Evolutionary conservation across 2,797 vertebrate species (phyloP).

Genomic region (Taenioides sp.): DNA sequence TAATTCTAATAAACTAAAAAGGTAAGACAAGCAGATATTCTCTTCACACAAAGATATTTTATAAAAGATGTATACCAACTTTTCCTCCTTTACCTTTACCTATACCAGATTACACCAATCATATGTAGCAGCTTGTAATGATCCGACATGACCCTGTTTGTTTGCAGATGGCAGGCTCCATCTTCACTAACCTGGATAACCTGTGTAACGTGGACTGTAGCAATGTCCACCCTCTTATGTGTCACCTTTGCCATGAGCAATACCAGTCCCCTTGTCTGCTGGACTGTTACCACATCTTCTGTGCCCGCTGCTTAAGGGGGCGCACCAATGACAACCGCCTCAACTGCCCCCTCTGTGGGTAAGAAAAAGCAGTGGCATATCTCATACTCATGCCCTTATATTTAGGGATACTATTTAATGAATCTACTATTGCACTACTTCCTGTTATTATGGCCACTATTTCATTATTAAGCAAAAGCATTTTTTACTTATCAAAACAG

Average conservation of each 20-base stretch:
- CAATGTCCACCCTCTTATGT: conserved; percentile 86
- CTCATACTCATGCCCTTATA: not conserved
- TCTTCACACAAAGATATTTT: not conserved
- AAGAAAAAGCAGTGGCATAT: conserved; percentile 56
- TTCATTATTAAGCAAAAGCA: too few relatives aligned
- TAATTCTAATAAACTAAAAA: conserved; percentile 28
- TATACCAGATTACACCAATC: not conserved
- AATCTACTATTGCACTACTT: too few relatives aligned
- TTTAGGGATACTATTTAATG: too few relatives aligned
- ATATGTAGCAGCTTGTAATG: not conserved
- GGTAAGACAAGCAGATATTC: conserved; percentile 48
- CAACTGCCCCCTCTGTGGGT: conserved; percentile 90
- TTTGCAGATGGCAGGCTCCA: conserved; percentile 84
- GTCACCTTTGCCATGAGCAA: conserved; percentile 87
- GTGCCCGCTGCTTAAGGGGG: conserved; percentile 86
- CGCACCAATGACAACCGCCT: conserved; percentile 80
- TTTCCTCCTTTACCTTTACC: not conserved
- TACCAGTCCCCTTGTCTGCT: conserved; percentile 88
- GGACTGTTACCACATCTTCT: conserved; percentile 93
- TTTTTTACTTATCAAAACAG: not conserved
- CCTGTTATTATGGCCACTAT: too few relatives aligned
- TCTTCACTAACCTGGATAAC: conserved; percentile 80
- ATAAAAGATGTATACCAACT: not conserved
- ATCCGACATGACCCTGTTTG: conserved; percentile 3
- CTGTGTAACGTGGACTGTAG: conserved; percentile 77